Conservation (phyloP, 2,113 vertebrate genomes). For the Tauraco erythrolophus region DNA sequence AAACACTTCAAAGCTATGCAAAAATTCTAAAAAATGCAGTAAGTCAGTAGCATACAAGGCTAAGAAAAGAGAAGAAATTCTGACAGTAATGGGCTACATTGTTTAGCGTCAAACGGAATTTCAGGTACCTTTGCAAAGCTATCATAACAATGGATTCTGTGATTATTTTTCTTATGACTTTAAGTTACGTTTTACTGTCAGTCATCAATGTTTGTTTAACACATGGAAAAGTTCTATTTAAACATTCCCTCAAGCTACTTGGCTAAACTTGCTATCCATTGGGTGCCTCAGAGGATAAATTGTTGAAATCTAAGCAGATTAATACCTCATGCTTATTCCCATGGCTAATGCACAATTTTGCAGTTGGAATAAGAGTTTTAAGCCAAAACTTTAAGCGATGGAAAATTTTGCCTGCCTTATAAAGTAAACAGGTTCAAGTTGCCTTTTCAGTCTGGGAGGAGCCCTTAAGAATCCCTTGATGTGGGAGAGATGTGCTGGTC, state of each 20-base stretch:
- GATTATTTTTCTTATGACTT: constrained; percentile 54
- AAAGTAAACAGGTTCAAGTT: constrained; percentile 14
- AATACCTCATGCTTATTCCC: constrained; percentile 63
- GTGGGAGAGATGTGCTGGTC: background rate
- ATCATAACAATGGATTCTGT: background rate
- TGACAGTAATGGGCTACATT: background rate
- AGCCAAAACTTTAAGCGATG: constrained; percentile 27
- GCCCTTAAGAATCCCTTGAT: background rate
- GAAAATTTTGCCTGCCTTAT: constrained; percentile 22
- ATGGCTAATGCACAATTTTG: constrained; percentile 47
- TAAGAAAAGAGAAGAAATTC: background rate
- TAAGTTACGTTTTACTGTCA: constrained; percentile 55
- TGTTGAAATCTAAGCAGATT: constrained; percentile 64
- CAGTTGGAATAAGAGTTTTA: constrained; percentile 33
- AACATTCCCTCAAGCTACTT: constrained; percentile 54
- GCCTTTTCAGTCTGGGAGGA: background rate
- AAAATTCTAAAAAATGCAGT: background rate
- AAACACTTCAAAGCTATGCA: background rate
- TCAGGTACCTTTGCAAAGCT: background rate
- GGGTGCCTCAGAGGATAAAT: constrained; percentile 53
- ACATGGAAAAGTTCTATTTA: constrained; percentile 55
- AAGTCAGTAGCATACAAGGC: background rate
- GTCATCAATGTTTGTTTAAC: constrained; percentile 52
- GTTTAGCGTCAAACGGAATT: constrained; percentile 8
- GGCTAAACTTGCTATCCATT: constrained; percentile 45